A percentile compares a stretch with the other conserved stretches of the same genome.
phyloP scores from a whole-genome alignment of 2,888 invertebrate genomes.

The Acleris emargana region DNA sequence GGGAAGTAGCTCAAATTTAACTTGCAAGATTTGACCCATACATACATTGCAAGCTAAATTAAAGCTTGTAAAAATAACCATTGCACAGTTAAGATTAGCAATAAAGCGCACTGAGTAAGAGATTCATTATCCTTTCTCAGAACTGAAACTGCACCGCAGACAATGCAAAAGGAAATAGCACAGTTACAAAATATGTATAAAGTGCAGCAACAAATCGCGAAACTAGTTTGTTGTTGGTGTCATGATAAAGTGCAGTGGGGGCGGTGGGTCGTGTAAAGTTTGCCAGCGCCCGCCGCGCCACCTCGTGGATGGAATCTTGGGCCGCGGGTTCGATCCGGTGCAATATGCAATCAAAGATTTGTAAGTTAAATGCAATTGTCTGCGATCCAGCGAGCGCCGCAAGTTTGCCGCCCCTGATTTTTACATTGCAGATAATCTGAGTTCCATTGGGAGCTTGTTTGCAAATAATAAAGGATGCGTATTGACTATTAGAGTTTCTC shows the following conservation, averaged over 20 bases:
- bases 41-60: too few relatives aligned
- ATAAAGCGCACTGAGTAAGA: background rate
- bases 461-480: background rate
- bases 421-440: conserved; percentile 19
- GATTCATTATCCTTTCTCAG: conserved; percentile 9
- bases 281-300: conserved; percentile 40
- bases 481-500: conserved; percentile 5
- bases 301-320: conserved; percentile 42
- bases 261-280: conserved; percentile 39
- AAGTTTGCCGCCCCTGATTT: conserved; percentile 10
- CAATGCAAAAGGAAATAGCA: conserved; percentile 28
- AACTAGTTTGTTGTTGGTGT: conserved; percentile 41
- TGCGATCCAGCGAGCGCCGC: conserved; percentile 15
- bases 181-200: conserved; percentile 35
- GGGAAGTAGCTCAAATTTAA: too few relatives aligned
- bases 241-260: conserved; percentile 45
- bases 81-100: background rate
- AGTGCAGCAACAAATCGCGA: conserved; percentile 40
- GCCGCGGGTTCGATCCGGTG: conserved; percentile 34
- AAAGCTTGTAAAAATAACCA: too few relatives aligned
- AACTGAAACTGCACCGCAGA: conserved; percentile 28
- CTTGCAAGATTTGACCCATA: too few relatives aligned
- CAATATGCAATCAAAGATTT: conserved; percentile 37
- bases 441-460: conserved; percentile 1
- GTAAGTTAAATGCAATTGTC: conserved; percentile 35